phyloP scores from a whole-genome alignment of 2,797 vertebrate species.

The Arnoldichthys spilopterus region DNA sequence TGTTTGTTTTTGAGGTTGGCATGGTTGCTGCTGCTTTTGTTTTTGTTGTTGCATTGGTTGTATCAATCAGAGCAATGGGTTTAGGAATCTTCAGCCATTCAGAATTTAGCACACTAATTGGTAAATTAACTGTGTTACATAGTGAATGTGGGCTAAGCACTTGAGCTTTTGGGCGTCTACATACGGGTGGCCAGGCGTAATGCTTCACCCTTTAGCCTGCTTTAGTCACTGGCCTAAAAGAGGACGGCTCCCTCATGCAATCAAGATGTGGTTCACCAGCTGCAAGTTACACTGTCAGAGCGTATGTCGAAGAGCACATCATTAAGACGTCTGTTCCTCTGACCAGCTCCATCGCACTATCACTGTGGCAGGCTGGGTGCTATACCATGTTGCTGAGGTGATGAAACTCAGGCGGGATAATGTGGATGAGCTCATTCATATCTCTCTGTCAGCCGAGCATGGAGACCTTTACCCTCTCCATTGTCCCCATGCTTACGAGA shows the following conservation, averaged over 20 bases:
- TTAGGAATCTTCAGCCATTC: not conserved
- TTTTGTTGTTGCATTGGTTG: not conserved
- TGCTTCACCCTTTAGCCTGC: constrained; percentile 31
- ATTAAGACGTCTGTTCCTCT: constrained; percentile 6
- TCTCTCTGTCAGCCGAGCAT: constrained; percentile 24
- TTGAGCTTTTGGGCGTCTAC: not conserved
- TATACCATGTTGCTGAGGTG: not conserved
- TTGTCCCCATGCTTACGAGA: constrained; percentile 22
- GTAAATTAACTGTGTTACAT: not conserved
- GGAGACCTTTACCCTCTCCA: not conserved
- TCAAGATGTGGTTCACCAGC: constrained; percentile 19
- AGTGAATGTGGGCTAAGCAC: constrained; percentile 22
- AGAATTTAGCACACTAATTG: not conserved
- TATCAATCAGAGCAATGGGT: not conserved
- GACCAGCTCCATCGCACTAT: constrained; percentile 10
- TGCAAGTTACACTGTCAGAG: constrained; percentile 11
- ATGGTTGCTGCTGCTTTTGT: not conserved
- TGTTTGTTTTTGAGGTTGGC: not conserved
- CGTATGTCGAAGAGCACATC: not conserved
- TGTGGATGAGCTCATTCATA: constrained; percentile 30
- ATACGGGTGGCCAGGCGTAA: constrained; percentile 10
- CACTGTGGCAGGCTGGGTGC: not conserved
- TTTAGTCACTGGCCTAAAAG: constrained; percentile 49
- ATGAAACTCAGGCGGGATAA: constrained; percentile 4
- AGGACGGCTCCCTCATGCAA: not conserved